A percentile compares a stretch with the other conserved stretches of the same genome.
Conservation (phyloP, 1,140 invertebrate genomes). For the Eriocheir sinensis region DNA sequence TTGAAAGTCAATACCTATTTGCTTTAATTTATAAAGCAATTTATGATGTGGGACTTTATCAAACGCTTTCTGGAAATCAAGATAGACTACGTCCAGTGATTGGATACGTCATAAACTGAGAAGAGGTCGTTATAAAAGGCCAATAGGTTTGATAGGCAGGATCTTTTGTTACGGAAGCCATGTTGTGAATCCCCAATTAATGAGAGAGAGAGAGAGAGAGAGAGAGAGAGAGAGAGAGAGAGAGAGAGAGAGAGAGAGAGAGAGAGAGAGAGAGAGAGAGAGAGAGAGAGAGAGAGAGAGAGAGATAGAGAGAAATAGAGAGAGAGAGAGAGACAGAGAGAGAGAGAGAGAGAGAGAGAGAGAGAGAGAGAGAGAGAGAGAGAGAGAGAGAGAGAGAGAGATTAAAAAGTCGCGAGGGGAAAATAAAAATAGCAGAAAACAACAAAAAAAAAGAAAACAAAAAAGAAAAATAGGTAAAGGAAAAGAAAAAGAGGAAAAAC, state of each 20-base stretch:
- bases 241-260: slow-evolving; percentile 37
- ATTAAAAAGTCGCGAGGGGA: not conserved
- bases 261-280: slow-evolving; percentile 22
- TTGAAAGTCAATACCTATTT: no score
- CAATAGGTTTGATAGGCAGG: not conserved
- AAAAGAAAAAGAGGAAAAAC: no score
- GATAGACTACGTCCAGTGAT: no score
- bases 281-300: slow-evolving; percentile 30
- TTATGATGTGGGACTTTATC: no score
- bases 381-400: slow-evolving; percentile 19
- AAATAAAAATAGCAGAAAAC: not conserved
- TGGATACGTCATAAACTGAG: no score
- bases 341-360: not conserved
- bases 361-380: not conserved
- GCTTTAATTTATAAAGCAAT: no score
- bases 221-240: slow-evolving; percentile 28
- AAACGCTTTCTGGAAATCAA: no score
- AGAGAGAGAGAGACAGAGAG: not conserved
- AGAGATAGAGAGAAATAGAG: slow-evolving; percentile 34
- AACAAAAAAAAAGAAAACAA: not conserved
- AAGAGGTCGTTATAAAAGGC: no score
- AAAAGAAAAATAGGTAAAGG: no score
- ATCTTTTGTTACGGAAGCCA: no score
- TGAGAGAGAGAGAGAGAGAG: not conserved
- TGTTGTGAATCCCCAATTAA: no score